Evolutionary conservation across 2,888 invertebrate species (phyloP), one percentile per base, ranked within the genome.

Genomic region (Drosophila meridionalis): DNA sequence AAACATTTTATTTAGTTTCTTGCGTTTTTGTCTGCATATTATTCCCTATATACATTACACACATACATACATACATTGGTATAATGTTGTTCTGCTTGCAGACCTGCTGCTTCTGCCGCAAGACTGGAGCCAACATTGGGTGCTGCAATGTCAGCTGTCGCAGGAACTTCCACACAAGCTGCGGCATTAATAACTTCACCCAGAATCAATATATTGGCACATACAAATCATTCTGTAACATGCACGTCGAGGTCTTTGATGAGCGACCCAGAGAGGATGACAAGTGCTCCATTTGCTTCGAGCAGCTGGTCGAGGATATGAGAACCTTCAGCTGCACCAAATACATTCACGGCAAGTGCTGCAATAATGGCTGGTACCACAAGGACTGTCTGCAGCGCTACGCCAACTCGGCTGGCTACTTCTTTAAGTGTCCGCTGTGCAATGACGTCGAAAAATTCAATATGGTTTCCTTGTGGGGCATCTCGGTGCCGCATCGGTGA

Each of bases 341-440:
- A 2, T 95, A 95, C 0, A 93, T 97, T 32, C 95, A 95, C 94
- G 95, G 97, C 0, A 96, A 96, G 0, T 97, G 97, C 92, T 97
- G 97, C 80, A 95, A 94, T 34, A 96, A 95, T 75, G 95, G 95
- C 0, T 97, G 96, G 95, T 96, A 97, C 85, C 97, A 97, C 85
- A 94, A 96, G 52, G 88, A 83, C 20, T 97, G 97, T 92, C 90
- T 97, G 38, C 95, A 96, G 93, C 94, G 94, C 63, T 95, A 96
- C 93, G 96, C 97, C 0, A 91, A 95, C 7, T 96, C 95, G 79
- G 95, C 97, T 0, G 98, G 97, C 0, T 96, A 97, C 83, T 97
- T 96, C 90, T 95, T 97, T 78, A 97, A 97, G 87, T 98, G 98
- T 90, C 97, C 98, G 0, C 93, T 97, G 0, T 98, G 96, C 85